Evolutionary conservation across 2,888 invertebrate species (phyloP), one percentile per base, ranked within the genome.

Genomic region (Melikaiella ostensackeni): DNA sequence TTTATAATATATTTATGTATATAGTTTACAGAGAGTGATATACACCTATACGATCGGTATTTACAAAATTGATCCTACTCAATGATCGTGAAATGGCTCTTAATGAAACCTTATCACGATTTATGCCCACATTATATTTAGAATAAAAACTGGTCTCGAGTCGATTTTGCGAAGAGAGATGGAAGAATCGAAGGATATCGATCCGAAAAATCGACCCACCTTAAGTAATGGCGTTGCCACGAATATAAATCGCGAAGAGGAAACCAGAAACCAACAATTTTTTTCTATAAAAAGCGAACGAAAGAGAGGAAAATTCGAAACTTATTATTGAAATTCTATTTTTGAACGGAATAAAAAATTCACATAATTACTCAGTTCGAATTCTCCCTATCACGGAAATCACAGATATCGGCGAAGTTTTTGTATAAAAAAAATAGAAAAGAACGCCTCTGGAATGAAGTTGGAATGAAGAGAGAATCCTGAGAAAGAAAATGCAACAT

Each of bases 61-160:
- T 82, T 88, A 87, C 88, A 88, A 85, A 83, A 84, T 85, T 85
- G 84, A 84, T 83, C 82, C 84, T 86, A 85, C 82, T 82, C 84
- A 84, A 83, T 80, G 84, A 81, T 82, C 83, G 80, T 77, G 79
- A 77, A 80, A 75, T 66, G 77, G 76, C 81, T 76, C 59, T 82
- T 76, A 75, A 77, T 66, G 79, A 75, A 75, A 79, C 81, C 79
- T 79, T 80, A 80, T 84, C 85, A 79, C 84, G 84, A 85, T 84
- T 84, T 85, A 87, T 87, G 86, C 87, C 87, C 87, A 86, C 86
- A 82, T 82, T 82, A 82, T 82, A 85, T 85, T 85, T 85, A 86
- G 83, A 85, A 85, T 85, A 83, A 85, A 86, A 85, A 85, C 83
- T 84, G 81, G 85, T 84, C 81, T 82, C 82, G 83, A 81, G 74